phyloP scores from a whole-genome alignment of 2,113 vertebrate species.

The Proterorhinus semilunaris region DNA sequence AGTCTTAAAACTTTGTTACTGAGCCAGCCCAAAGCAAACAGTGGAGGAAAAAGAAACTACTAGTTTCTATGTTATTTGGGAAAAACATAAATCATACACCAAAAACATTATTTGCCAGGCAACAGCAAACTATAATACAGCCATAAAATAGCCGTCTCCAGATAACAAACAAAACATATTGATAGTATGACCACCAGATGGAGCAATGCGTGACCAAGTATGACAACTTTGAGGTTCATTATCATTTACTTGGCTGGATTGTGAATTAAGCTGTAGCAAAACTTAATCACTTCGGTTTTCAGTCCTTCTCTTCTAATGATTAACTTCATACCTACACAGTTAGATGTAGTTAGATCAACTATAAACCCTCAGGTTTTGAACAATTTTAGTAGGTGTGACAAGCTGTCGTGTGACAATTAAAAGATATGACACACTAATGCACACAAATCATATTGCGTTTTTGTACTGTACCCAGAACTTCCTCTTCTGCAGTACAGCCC shows the following conservation, averaged over 20 bases:
- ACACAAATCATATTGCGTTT: slow-evolving; percentile 39
- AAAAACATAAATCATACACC: neutral
- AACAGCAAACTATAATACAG: neutral
- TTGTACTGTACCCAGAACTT: slow-evolving; percentile 86
- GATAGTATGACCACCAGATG: slow-evolving; percentile 31
- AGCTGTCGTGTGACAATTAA: neutral
- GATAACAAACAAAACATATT: neutral
- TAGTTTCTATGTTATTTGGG: neutral
- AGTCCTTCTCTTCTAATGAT: too few relatives aligned
- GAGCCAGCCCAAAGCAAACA: slow-evolving; percentile 4
- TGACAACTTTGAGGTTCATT: slow-evolving; percentile 31
- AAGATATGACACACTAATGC: slow-evolving; percentile 59
- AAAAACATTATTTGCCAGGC: slow-evolving; percentile 22
- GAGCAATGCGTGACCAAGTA: slow-evolving; percentile 7
- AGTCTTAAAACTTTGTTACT: slow-evolving; percentile 17
- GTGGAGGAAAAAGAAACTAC: neutral
- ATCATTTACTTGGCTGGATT: slow-evolving; percentile 34
- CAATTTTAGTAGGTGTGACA: neutral
- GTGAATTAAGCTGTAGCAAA: slow-evolving; percentile 25
- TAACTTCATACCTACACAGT: too few relatives aligned
- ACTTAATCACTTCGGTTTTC: neutral
- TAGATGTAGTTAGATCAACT: neutral
- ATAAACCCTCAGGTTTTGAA: neutral
- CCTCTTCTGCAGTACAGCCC: slow-evolving; percentile 79
- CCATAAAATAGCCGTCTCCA: slow-evolving; percentile 27